phyloP scores from a whole-genome alignment of 2,113 vertebrate species.

The Passer montanus region DNA sequence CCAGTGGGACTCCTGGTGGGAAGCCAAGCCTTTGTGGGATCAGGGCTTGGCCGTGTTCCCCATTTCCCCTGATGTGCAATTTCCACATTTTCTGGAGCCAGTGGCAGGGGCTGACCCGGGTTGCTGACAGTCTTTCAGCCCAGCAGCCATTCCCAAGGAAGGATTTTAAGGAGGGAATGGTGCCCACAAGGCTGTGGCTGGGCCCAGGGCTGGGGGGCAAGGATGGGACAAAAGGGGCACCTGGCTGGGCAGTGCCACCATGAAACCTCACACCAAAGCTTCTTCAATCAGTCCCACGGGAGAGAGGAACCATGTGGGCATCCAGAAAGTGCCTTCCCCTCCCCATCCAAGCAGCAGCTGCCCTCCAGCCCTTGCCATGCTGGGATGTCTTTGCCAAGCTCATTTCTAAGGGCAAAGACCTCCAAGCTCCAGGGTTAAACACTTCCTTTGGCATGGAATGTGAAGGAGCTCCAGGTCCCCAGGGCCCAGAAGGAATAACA shows the following conservation, averaged over 20 bases:
- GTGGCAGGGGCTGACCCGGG: background rate
- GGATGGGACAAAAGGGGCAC: background rate
- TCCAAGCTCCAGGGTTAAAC: background rate
- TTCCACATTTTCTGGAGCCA: background rate
- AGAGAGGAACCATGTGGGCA: background rate
- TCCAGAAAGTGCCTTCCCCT: background rate
- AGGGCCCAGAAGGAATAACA: background rate
- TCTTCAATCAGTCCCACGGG: fast-evolving
- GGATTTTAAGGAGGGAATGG: background rate
- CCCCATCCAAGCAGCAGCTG: background rate
- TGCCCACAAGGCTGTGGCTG: background rate
- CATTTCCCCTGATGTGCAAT: fast-evolving
- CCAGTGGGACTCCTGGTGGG: background rate
- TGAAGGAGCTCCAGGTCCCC: background rate
- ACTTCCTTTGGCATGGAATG: background rate
- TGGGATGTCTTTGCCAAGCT: background rate
- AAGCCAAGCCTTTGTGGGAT: background rate
- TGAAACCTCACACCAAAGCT: background rate
- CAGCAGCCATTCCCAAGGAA: background rate
- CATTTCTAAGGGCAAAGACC: background rate
- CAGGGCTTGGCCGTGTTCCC: background rate
- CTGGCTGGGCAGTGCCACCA: background rate
- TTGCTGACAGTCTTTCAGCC: background rate
- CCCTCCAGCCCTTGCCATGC: background rate
- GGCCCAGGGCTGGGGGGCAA: background rate